phyloP scores from a whole-genome alignment of 2,797 vertebrate genomes.

The Hydrolagus colliei region DNA sequence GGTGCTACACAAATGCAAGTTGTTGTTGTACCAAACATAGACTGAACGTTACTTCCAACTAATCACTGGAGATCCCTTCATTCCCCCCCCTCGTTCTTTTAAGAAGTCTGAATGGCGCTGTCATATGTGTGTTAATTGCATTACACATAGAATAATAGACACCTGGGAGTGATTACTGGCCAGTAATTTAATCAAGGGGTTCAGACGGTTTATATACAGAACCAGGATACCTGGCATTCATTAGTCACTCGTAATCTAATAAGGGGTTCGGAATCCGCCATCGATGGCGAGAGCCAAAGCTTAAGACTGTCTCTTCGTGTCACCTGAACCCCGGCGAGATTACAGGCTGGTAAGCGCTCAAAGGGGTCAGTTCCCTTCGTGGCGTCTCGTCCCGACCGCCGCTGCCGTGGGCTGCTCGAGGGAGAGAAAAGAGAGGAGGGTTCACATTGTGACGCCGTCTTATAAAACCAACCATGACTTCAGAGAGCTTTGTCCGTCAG shows the following conservation, averaged over 20 bases:
- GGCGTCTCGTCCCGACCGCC: too few species aligned
- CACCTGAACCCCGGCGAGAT: not conserved
- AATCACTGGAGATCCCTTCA: not conserved
- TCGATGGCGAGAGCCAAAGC: not conserved
- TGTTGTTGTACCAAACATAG: too few species aligned
- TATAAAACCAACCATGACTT: too few species aligned
- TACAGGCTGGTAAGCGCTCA: too few species aligned
- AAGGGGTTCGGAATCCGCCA: not conserved
- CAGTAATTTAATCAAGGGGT: not conserved
- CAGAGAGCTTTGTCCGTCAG: too few species aligned
- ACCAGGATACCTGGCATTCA: not conserved
- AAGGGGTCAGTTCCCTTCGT: not conserved
- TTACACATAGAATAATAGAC: not conserved
- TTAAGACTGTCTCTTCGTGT: not conserved
- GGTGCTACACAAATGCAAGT: too few species aligned
- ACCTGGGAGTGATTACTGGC: not conserved
- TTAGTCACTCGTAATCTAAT: not conserved
- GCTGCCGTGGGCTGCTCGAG: too few species aligned
- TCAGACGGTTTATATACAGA: slow-evolving; percentile 9
- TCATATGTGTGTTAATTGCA: not conserved
- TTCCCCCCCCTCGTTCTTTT: not conserved
- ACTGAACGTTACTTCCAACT: not conserved
- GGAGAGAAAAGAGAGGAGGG: too few species aligned
- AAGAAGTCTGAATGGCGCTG: not conserved
- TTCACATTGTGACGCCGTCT: too few species aligned